phyloP scores from a whole-genome alignment of 2,113 vertebrate species.

The Cavia aperea region DNA sequence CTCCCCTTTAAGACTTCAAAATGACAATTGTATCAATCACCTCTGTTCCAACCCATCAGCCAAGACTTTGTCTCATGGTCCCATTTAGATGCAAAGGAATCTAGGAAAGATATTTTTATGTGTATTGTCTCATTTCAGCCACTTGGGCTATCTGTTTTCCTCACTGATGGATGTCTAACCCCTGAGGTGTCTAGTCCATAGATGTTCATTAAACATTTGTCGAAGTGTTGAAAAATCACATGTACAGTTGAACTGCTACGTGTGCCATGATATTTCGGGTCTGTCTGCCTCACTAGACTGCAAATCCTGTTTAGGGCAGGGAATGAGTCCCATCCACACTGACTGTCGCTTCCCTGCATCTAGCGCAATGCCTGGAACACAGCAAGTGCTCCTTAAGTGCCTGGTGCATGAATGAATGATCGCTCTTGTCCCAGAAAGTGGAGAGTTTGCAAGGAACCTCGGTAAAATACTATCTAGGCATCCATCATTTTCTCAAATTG shows the following conservation, averaged over 20 bases:
- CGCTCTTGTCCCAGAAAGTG: not conserved
- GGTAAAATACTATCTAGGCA: not conserved
- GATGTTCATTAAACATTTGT: not conserved
- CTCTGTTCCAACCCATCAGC: not conserved
- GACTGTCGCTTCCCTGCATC: too few relatives aligned
- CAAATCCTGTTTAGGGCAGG: not conserved
- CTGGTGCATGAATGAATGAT: slow-evolving; percentile 2
- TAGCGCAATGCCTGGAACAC: not conserved
- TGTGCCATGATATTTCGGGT: not conserved
- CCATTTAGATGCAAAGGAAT: not conserved
- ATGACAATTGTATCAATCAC: not conserved
- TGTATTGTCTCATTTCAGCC: not conserved
- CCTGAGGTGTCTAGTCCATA: not conserved
- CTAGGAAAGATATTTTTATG: not conserved
- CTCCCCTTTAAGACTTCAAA: not conserved
- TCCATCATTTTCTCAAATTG: not conserved
- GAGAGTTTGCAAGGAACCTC: not conserved
- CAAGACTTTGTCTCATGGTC: not conserved
- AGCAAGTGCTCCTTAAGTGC: not conserved
- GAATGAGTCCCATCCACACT: not conserved
- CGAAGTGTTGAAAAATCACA: not conserved
- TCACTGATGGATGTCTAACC: not conserved
- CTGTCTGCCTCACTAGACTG: not conserved
- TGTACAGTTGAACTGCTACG: not conserved
- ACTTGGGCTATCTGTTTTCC: not conserved